Base-by-base conservation (phyloP, 1,140 invertebrate species). In the Halyomorpha halys region DNA sequence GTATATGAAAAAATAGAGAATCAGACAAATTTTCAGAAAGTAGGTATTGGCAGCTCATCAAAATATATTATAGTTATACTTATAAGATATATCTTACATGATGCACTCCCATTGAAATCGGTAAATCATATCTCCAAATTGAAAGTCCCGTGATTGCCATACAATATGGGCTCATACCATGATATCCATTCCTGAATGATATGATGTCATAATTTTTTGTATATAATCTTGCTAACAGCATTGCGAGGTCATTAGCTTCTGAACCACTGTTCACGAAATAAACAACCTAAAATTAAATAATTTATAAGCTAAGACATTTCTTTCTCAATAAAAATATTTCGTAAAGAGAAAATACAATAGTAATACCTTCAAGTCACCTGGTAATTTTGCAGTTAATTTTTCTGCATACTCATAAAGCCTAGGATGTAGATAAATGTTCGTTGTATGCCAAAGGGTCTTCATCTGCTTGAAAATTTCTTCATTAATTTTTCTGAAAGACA, bases 251-350 rank as follows among this genome's bases (percentile, higher is more conserved):
- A 74, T 97, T 98, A 0, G 96, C 95, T 78, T 98, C 96, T 9
- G 92, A 94, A 0, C 96, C 95, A 73, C 92, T 97, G 72, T 98
- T 99, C 0, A 93, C 87, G 70, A 97, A 85, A 74, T 96, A 97
- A 19, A 91, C 87, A 16, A 89, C 85, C 83, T 87, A 71, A 25
- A 56, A 56, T 23, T 11, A 18, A 49, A 18, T 49, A 19, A 49
- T 11, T 39, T 11, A 39, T 8, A 13, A 39, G 11, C 6, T 39
- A 13, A 39, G 11, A 39, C 5, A 13, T 13, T 39, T 39, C 4
- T n/a, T 39, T 11, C 4, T 1, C 6, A 13, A 39, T 39, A 13
- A 11, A 39, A 39, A 39, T 53, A 53, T 53, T 21, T 25, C 4
- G 16, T 53, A 39, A 39, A 39, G 34, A 11, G 13, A 11, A 6